These are phyloP conservation scores for Gymnodraco acuticeps DNA, from an alignment of 2,797 vertebrate genomes.

Conservation along the genomic window DNA sequence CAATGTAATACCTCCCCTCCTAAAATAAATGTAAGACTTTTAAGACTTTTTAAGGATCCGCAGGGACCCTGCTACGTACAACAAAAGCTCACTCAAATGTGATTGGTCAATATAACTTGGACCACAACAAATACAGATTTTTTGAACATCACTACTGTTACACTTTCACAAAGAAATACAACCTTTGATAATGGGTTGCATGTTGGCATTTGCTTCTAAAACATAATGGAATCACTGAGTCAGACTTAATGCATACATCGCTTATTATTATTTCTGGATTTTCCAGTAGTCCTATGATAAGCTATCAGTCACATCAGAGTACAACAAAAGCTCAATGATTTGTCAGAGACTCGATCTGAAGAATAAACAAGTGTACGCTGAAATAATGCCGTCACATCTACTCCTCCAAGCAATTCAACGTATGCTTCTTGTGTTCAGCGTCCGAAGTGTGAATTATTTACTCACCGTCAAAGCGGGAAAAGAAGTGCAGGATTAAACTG, in stretches of 20 bases:
- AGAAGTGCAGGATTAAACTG: conserved; percentile 31
- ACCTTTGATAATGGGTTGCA: background rate
- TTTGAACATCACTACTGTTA: no score
- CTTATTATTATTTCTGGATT: background rate
- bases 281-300: background rate
- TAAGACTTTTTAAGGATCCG: no score
- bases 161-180: background rate
- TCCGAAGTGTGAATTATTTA: conserved; percentile 34
- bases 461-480: background rate
- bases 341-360: conserved; percentile 1
- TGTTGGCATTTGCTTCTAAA: background rate
- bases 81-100: no score
- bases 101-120: no score
- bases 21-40: no score
- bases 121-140: background rate
- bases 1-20: no score
- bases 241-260: background rate
- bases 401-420: background rate
- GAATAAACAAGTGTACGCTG: background rate
- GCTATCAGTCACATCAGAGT: background rate
- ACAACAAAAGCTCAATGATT: background rate
- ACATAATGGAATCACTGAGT: background rate
- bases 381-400: background rate
- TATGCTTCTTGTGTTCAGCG: background rate
- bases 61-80: no score